Base-by-base conservation (phyloP, 2,888 invertebrate genomes). In the Tachina fera region DNA sequence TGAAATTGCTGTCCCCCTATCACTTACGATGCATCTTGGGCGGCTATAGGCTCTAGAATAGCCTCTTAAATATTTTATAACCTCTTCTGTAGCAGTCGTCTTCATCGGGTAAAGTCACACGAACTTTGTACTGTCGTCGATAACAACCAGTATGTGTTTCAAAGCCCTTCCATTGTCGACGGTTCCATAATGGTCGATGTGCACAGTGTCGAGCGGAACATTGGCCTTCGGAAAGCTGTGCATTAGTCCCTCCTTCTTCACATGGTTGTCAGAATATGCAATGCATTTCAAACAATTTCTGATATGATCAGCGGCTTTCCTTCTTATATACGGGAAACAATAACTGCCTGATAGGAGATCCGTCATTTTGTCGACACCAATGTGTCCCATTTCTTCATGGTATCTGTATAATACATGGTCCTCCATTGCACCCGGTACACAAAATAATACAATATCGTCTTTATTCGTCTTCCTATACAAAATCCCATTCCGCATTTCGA, bases 71-170 rank as follows among this genome's bases (percentile, higher is more conserved):
- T 75, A 9, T 58, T 67, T 61, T 51, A 45, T 45, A 47, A 65
- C 78, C 68, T 65, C 72, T 16, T 81, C 81, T 11, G 67, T 65
- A 4, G 43, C 67, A 14, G 67, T 67, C 1, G 76, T 67, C 47
- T 47, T 58, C 11, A 58, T 43, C 14, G 58, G 67, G 41, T 77
- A 77, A 11, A 77, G 22, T 47, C 67, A 47, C 10, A 84, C 84
- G 19, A 79, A 86, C 47, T 87, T 78, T 1, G 85, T 74, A 43
- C 41, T 77, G 5, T 77, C 70, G 65, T 86, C 82, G 9, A 84
- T 76, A 9, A 87, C 65, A 0, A 86, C 82, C 8, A 86, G 53
- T 3, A 87, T 47, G 49, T 84, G 80, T 60, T 84, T 87, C 22
- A 41, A 9, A 2, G 43, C 9, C 72, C 56, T 58, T 39, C 70